Conservation (phyloP, 2,888 invertebrate species). For the Dicyrtoma fusca region DNA sequence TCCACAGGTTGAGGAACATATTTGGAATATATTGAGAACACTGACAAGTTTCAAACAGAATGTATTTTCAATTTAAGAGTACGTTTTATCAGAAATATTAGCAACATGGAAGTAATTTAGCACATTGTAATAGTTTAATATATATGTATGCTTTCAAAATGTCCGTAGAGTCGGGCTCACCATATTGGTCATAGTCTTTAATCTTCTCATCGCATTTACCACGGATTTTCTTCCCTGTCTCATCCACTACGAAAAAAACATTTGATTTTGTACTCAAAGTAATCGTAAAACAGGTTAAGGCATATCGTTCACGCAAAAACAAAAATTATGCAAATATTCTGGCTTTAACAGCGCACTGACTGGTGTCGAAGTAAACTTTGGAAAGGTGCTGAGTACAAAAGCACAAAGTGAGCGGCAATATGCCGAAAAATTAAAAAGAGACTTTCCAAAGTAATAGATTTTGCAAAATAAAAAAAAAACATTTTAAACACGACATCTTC, state of each 20-base stretch:
- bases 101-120: not conserved
- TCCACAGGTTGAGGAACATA: conserved; percentile 97
- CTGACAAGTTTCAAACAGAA: conserved; percentile 62
- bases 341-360: too few species aligned
- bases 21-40: conserved; percentile 97
- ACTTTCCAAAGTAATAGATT: too few species aligned
- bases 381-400: too few species aligned
- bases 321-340: too few species aligned
- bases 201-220: conserved; percentile 86
- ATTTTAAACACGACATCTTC: too few species aligned
- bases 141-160: not conserved
- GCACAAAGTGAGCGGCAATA: too few species aligned
- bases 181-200: conserved; percentile 95
- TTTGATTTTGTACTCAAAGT: not conserved
- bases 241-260: conserved; percentile 68
- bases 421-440: too few species aligned
- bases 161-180: conserved; percentile 60
- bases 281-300: too few species aligned
- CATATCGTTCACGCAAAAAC: too few species aligned
- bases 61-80: too few species aligned
- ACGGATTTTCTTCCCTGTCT: conserved; percentile 84
- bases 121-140: not conserved
- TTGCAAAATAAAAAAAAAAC: too few species aligned
- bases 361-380: too few species aligned
- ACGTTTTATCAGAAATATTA: not conserved